phyloP scores from a whole-genome alignment of 2,888 invertebrate species.

The Hydrotaea diabolus region DNA sequence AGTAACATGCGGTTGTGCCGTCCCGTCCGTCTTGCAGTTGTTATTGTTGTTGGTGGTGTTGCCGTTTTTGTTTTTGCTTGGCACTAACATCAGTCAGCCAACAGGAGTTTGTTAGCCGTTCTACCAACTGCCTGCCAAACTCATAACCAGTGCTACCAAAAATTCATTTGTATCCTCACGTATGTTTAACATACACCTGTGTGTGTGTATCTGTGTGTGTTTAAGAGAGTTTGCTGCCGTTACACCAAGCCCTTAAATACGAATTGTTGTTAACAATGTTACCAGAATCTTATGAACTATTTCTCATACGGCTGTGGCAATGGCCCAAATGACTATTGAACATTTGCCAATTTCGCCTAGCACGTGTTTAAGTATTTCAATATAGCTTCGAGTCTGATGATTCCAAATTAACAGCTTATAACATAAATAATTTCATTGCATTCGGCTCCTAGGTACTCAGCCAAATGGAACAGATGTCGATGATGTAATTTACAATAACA shows the following conservation, averaged over 20 bases:
- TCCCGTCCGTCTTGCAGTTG: not conserved
- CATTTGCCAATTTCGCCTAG: not conserved
- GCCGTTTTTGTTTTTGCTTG: slow-evolving; percentile 45
- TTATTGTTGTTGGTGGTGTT: slow-evolving; percentile 36
- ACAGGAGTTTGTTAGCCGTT: slow-evolving; percentile 44
- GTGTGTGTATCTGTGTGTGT: slow-evolving; percentile 7
- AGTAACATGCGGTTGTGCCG: slow-evolving; percentile 53
- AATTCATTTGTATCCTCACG: slow-evolving; percentile 52
- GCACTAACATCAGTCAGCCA: slow-evolving; percentile 42
- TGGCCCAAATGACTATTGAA: not conserved
- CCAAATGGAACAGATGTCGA: too few relatives aligned
- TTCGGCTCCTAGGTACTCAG: too few relatives aligned
- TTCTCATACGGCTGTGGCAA: not conserved
- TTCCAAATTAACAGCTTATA: too few relatives aligned
- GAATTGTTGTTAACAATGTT: slow-evolving; percentile 30
- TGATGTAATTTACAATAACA: too few relatives aligned
- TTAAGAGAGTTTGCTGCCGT: not conserved
- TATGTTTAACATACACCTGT: slow-evolving; percentile 5
- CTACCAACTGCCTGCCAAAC: slow-evolving; percentile 66
- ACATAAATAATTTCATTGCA: too few relatives aligned
- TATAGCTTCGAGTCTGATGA: too few relatives aligned
- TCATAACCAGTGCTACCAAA: slow-evolving; percentile 65
- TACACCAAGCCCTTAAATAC: slow-evolving; percentile 50
- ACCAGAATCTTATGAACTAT: slow-evolving; percentile 21
- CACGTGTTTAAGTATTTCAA: too few relatives aligned